Evolutionary conservation across 1,140 invertebrate genomes (phyloP).

Genomic region (Platyura marginata): DNA sequence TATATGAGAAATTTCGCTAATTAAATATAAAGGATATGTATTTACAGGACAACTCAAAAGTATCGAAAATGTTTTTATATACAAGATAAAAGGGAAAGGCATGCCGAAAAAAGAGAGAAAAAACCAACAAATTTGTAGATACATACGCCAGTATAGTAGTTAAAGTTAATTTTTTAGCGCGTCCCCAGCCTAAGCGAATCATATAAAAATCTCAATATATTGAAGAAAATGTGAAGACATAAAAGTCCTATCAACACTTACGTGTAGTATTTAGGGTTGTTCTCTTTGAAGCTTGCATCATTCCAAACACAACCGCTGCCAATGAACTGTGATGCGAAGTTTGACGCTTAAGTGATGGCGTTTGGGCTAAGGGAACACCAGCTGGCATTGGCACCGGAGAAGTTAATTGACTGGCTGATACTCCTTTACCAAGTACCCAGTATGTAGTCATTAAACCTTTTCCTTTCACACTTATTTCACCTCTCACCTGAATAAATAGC

Average conservation of each 20-base stretch:
- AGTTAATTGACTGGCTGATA: conserved; percentile 24
- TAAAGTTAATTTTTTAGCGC: conserved; percentile 2
- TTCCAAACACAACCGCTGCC: conserved; percentile 72
- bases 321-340: conserved; percentile 56
- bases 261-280: conserved; percentile 31
- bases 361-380: conserved; percentile 16
- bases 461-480: conserved; percentile 76
- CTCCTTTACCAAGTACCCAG: conserved; percentile 53
- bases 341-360: conserved; percentile 35
- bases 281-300: conserved; percentile 56
- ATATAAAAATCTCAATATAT: neutral
- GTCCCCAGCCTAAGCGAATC: neutral
- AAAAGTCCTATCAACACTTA: conserved; percentile 12
- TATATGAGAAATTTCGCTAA: neutral
- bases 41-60: neutral
- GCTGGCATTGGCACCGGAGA: conserved; percentile 19
- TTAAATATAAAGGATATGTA: neutral
- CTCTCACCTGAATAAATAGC: conserved; percentile 44
- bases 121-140: neutral
- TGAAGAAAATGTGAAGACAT: neutral
- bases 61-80: neutral
- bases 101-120: neutral
- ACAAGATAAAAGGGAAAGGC: neutral
- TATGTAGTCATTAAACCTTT: conserved; percentile 92
- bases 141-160: conserved; percentile 1